Base-by-base conservation (phyloP, 37 sponge, comb jelly and placozoan genomes). In the Axinella damicornis region DNA sequence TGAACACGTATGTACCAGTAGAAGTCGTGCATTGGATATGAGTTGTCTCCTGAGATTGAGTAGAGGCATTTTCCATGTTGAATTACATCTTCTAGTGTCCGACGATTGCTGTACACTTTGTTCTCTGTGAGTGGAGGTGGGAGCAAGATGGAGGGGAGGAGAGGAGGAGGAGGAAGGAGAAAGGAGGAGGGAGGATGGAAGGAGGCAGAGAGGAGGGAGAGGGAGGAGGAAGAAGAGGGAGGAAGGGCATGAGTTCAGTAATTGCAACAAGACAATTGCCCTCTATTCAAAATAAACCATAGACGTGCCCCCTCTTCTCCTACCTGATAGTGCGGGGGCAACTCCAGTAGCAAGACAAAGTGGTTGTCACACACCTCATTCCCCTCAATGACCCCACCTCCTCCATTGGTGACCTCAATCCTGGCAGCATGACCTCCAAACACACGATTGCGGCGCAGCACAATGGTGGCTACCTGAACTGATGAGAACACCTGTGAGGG, bases 291-390 rank as follows among this genome's bases (percentile, higher is more conserved):
- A n/a, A n/a, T n/a, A n/a, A n/a, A n/a, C n/a, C n/a, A n/a, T n/a
- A n/a, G n/a, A n/a, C n/a, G n/a, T 9, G 9, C 46, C 46, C 46
- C 46, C 9, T 46, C 46, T 9, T 46, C 9, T 46, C 46, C 46
- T 46, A 92, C 93, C 85, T 71, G 57, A 54, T 30, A 94, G 34
- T 22, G 55, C 62, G 32, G 92, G 84, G 31, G 35, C 79, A 31
- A 91, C 91, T 34, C 95, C 95, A 36, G 95, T 86, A 24, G 94
- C 94, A 0, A 93, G 75, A 73, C 89, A 73, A 65, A 90, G 18
- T 89, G 53, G 82, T 93, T 93, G 54, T 89, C 94, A 82, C 82
- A 93, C 24, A 93, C 94, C 52, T 88, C 87, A 33, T 93, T 93
- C 34, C 86, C 73, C 58, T 93, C 90, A 63, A 88, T 88, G 31